These are phyloP conservation scores for Dermolepida albohirtum DNA, from an alignment of 2,888 invertebrate genomes.

Conservation along the genomic window DNA sequence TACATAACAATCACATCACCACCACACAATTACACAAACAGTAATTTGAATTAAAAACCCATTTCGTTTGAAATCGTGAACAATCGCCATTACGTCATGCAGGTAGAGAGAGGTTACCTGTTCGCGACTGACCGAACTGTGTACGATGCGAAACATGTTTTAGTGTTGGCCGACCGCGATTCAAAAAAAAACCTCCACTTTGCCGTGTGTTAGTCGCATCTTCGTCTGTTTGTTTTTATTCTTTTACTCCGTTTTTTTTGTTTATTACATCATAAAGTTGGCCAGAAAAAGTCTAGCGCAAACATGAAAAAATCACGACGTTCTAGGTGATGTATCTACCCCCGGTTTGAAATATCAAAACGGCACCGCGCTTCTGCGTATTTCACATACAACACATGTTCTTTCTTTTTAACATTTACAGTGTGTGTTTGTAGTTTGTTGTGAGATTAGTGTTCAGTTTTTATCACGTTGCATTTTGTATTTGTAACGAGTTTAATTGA, in stretches of 20 bases:
- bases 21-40: constrained; percentile 5
- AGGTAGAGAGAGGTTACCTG: constrained; percentile 48
- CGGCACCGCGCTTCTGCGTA: too few species aligned
- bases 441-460: constrained; percentile 26
- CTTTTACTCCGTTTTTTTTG: neutral
- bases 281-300: neutral
- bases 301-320: neutral
- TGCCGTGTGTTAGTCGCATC: constrained; percentile 8
- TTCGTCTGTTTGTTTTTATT: constrained; percentile 15
- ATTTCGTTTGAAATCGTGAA: constrained; percentile 48
- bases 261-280: neutral
- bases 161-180: constrained; percentile 30
- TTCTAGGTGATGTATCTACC: too few species aligned
- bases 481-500: neutral
- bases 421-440: constrained; percentile 19
- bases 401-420: constrained; percentile 6
- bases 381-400: constrained; percentile 6
- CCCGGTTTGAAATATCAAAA: too few species aligned
- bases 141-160: constrained; percentile 31
- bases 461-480: neutral
- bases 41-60: constrained; percentile 46
- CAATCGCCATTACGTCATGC: constrained; percentile 48
- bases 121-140: constrained; percentile 27
- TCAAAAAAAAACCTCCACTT: constrained; percentile 21
- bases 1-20: constrained; percentile 24